Evolutionary conservation across 2,888 invertebrate species (phyloP).

Genomic region (Ornithoptera alexandrae): DNA sequence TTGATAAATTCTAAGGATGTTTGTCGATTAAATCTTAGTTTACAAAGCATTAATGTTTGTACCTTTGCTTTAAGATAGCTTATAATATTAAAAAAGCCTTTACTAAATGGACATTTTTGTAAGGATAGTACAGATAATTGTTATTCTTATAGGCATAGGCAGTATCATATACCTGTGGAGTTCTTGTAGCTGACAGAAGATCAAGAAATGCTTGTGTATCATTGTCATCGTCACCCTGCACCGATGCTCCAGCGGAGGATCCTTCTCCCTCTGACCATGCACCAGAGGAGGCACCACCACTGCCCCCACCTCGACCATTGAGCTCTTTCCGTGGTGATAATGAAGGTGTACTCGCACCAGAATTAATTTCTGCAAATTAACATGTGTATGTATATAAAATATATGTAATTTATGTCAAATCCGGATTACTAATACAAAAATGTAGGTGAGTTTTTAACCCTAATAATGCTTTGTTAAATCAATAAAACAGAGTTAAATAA

Average conservation of each 20-base stretch:
- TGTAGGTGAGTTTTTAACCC: neutral
- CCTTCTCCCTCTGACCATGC: conserved; percentile 87
- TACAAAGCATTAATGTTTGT: no score
- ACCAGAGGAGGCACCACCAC: conserved; percentile 84
- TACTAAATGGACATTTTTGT: no score
- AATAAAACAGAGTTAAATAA: no score
- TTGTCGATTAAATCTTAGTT: no score
- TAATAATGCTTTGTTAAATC: no score
- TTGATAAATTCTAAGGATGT: no score
- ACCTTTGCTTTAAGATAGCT: no score
- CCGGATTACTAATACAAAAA: neutral
- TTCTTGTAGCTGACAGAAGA: conserved; percentile 86
- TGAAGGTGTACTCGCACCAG: conserved; percentile 81
- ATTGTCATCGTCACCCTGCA: conserved; percentile 86
- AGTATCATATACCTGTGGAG: conserved; percentile 81
- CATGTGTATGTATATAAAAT: neutral
- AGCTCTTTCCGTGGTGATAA: conserved; percentile 85
- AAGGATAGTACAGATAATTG: neutral
- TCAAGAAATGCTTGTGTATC: conserved; percentile 85
- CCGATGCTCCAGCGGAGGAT: conserved; percentile 85
- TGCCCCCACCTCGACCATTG: conserved; percentile 72
- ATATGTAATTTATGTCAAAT: neutral
- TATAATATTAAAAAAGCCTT: no score
- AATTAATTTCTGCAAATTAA: conserved; percentile 58
- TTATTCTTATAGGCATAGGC: neutral